phyloP scores from a whole-genome alignment of 2,797 vertebrate genomes.

The Choloepus didactylus region DNA sequence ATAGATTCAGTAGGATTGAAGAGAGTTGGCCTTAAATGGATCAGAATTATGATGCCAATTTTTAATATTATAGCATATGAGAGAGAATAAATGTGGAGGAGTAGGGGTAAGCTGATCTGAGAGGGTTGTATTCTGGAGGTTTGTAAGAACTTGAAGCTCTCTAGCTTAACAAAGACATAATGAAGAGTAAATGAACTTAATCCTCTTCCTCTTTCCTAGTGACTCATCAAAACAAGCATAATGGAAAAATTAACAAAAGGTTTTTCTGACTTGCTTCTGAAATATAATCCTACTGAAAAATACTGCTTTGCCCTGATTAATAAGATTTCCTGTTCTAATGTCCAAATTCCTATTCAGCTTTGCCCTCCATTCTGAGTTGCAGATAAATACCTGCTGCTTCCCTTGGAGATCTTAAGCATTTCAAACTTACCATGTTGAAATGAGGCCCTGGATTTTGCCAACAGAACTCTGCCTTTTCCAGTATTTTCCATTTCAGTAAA shows the following conservation, averaged over 20 bases:
- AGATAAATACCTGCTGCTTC: neutral
- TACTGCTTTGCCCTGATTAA: neutral
- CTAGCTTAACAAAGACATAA: neutral
- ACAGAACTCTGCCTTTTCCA: neutral
- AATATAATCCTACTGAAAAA: constrained; percentile 22
- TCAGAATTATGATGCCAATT: neutral
- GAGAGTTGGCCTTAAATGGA: neutral
- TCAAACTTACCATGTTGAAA: constrained; percentile 7
- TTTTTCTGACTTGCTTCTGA: constrained; percentile 22
- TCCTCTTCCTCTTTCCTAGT: constrained; percentile 56
- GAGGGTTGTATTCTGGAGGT: neutral
- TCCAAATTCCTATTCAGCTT: neutral
- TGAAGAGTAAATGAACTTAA: neutral
- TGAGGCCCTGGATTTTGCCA: neutral
- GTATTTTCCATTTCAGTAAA: neutral
- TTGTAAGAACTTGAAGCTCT: neutral
- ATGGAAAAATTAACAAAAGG: neutral
- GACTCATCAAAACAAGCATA: constrained; percentile 43
- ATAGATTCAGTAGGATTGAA: neutral
- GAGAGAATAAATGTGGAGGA: neutral
- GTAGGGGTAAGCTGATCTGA: neutral
- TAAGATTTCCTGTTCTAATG: constrained; percentile 36
- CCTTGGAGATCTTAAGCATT: neutral
- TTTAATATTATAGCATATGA: constrained; percentile 25
- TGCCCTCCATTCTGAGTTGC: neutral